phyloP scores from a whole-genome alignment of 2,113 vertebrate genomes.

The Asarcornis scutulata region DNA sequence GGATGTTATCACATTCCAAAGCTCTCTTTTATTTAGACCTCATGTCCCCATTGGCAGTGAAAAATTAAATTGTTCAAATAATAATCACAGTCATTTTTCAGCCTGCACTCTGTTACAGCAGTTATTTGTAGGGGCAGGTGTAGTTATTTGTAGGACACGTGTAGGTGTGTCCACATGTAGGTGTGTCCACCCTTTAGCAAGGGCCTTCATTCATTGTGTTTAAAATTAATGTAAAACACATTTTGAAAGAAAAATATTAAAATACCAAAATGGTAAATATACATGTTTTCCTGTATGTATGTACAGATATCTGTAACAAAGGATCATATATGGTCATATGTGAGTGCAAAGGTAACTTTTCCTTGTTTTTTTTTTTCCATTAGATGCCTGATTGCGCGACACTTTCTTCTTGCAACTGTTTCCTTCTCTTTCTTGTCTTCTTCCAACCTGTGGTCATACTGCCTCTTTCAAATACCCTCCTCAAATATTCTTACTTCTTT shows the following conservation, averaged over 20 bases:
- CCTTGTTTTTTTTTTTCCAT: background rate
- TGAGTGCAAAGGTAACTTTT: background rate
- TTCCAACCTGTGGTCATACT: background rate
- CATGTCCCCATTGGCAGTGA: background rate
- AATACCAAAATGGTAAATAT: background rate
- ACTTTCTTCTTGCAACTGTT: background rate
- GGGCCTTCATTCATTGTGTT: background rate
- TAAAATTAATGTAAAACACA: background rate
- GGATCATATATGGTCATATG: background rate
- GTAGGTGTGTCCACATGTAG: no score
- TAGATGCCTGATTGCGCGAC: background rate
- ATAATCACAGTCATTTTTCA: background rate
- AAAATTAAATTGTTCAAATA: background rate
- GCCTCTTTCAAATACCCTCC: background rate
- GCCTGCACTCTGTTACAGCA: background rate
- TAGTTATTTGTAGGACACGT: background rate
- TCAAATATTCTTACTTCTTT: background rate
- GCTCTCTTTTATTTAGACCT: background rate
- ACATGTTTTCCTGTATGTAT: background rate
- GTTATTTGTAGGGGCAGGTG: background rate
- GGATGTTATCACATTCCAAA: rapidly evolving
- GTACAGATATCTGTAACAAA: background rate
- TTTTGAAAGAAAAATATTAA: background rate
- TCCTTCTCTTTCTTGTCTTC: background rate
- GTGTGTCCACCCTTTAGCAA: background rate